A percentile compares a stretch with the other conserved stretches of the same genome.
Conservation (phyloP, 2,797 vertebrate genomes). For the Telmatherina bonti region DNA sequence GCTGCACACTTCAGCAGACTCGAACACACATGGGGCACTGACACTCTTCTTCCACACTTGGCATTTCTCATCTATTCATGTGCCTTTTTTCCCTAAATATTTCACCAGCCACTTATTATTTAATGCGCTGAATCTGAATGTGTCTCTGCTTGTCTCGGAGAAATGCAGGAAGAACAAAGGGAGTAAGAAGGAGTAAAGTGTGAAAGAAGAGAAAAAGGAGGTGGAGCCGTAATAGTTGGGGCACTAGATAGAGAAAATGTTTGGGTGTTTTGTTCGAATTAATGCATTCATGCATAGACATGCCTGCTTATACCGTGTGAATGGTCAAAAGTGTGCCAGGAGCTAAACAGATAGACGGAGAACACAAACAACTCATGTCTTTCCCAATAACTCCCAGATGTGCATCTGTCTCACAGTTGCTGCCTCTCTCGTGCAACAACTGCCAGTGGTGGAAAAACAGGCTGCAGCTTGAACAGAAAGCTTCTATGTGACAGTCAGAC, state of each 20-base stretch:
- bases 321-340: slow-evolving; percentile 51
- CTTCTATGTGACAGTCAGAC: slow-evolving; percentile 29
- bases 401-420: slow-evolving; percentile 65
- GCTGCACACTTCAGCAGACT: slow-evolving; percentile 53
- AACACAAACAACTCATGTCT: slow-evolving; percentile 58
- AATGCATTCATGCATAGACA: slow-evolving; percentile 62
- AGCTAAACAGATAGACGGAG: slow-evolving; percentile 57
- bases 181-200: slow-evolving; percentile 40
- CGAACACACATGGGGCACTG: slow-evolving; percentile 49
- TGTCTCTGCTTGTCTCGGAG: slow-evolving; percentile 71
- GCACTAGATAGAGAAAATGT: slow-evolving; percentile 30
- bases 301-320: slow-evolving; percentile 51
- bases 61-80: slow-evolving; percentile 71
- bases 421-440: slow-evolving; percentile 34
- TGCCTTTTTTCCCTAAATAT: slow-evolving; percentile 80
- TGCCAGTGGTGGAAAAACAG: slow-evolving; percentile 44
- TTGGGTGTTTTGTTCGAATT: slow-evolving; percentile 45
- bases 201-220: slow-evolving; percentile 28
- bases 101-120: slow-evolving; percentile 84
- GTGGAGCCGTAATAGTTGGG: slow-evolving; percentile 20
- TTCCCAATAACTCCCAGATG: slow-evolving; percentile 66
- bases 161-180: slow-evolving; percentile 51
- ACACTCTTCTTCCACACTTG: slow-evolving; percentile 68
- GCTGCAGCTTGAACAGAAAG: slow-evolving; percentile 49
- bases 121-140: slow-evolving; percentile 73